Conservation (phyloP, 2,888 invertebrate species). For the Seira sanloemensis region DNA sequence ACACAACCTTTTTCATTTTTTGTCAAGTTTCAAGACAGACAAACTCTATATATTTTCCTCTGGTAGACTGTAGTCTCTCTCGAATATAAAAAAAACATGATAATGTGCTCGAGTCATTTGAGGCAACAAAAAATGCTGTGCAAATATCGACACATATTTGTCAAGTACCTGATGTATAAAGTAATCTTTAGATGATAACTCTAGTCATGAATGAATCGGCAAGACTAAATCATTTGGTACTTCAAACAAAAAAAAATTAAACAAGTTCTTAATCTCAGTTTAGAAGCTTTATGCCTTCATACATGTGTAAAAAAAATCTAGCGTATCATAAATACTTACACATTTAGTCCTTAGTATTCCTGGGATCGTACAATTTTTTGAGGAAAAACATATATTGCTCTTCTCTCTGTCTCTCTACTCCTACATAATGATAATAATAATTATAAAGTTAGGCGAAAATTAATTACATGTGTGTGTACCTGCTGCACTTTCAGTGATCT, state of each 20-base stretch:
- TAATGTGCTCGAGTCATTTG: constrained; percentile 11
- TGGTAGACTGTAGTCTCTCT: too few relatives aligned
- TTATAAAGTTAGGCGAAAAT: constrained; percentile 19
- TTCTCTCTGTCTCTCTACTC: constrained; percentile 36
- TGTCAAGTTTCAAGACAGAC: background rate
- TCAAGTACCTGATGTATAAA: constrained; percentile 57
- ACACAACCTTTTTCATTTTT: too few relatives aligned
- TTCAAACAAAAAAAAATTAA: background rate
- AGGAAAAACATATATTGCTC: constrained; percentile 50
- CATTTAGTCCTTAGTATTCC: constrained; percentile 52
- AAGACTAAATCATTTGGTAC: constrained; percentile 22
- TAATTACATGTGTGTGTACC: constrained; percentile 48
- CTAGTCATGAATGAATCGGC: constrained; percentile 23
- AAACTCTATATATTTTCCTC: too few relatives aligned
- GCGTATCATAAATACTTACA: too few relatives aligned
- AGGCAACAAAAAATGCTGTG: constrained; percentile 41
- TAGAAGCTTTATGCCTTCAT: constrained; percentile 3
- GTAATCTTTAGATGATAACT: background rate
- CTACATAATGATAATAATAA: constrained; percentile 26
- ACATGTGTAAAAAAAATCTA: too few relatives aligned
- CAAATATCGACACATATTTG: constrained; percentile 58
- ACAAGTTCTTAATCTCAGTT: background rate
- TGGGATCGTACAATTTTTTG: constrained; percentile 53
- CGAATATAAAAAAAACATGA: background rate
- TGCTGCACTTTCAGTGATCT: constrained; percentile 66